phyloP scores from a whole-genome alignment of 2,888 invertebrate species.

The Tubulanus polymorphus region DNA sequence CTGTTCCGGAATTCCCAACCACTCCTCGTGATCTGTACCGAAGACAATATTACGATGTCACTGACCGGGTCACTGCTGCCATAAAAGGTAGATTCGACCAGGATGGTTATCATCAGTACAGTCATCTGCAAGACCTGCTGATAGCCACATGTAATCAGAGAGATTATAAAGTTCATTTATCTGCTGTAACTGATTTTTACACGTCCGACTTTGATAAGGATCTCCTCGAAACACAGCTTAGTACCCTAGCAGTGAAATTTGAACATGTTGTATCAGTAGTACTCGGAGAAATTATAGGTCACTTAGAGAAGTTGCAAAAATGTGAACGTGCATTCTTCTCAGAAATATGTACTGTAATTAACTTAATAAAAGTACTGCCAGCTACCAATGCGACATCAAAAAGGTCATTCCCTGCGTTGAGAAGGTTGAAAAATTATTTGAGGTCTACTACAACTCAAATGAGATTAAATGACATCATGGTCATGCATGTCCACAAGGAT shows the following conservation, averaged over 20 bases:
- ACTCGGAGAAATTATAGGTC: background rate
- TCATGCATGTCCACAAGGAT: constrained; percentile 2
- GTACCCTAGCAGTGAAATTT: constrained; percentile 2
- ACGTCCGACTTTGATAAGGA: constrained; percentile 1
- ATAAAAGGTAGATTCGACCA: constrained; percentile 1
- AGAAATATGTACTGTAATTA: background rate
- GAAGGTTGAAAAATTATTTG: constrained; percentile 1
- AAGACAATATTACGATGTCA: background rate
- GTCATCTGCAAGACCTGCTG: too few relatives aligned
- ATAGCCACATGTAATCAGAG: too few relatives aligned
- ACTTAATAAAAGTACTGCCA: background rate
- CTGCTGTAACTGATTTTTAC: background rate
- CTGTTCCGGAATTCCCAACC: background rate
- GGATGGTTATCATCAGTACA: too few relatives aligned
- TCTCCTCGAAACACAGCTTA: background rate
- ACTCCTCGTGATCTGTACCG: background rate
- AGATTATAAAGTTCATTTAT: too few relatives aligned
- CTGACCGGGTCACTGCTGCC: constrained; percentile 2
- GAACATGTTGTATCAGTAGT: background rate
- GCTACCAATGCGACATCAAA: constrained; percentile 1
- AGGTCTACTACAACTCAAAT: background rate
- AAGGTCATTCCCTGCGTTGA: constrained; percentile 1
- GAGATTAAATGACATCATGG: background rate
- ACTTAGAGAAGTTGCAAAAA: background rate
- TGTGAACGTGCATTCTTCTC: constrained; percentile 1